Conservation (phyloP, 35 echinoderm and acorn worm genomes). For the Amphiura filiformis region DNA sequence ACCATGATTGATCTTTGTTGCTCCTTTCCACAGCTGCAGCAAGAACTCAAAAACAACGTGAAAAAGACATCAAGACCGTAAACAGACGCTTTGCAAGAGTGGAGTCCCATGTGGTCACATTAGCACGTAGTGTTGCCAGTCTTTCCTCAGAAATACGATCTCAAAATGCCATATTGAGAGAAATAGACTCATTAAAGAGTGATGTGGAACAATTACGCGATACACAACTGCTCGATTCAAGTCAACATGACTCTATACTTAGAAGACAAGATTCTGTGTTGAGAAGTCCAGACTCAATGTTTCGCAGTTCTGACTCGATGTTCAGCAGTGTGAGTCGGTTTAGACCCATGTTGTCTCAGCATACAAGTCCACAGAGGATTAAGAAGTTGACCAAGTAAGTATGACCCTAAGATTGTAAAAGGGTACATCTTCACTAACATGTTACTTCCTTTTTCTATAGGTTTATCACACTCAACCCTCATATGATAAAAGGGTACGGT, state of each 20-base stretch:
- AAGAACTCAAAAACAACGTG: conserved; percentile 68
- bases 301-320: not conserved
- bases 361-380: conserved; percentile 77
- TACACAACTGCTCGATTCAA: conserved; percentile 37
- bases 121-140: conserved; percentile 94
- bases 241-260: too few species aligned
- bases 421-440: too few species aligned
- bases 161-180: conserved; percentile 66
- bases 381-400: conserved; percentile 98
- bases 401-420: too few species aligned
- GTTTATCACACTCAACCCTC: too few species aligned
- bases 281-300: not conserved
- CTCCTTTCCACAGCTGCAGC: not conserved
- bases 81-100: conserved; percentile 86
- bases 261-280: too few species aligned
- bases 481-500: too few species aligned
- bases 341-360: conserved; percentile 44
- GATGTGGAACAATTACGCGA: conserved; percentile 72
- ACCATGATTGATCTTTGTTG: too few species aligned
- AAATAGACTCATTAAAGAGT: conserved; percentile 59
- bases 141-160: conserved; percentile 90
- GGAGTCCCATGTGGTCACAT: conserved; percentile 93
- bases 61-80: conserved; percentile 68
- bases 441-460: too few species aligned
- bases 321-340: conserved; percentile 5